Base-by-base conservation (phyloP, 2,113 vertebrate species). In the Varanus komodoensis region DNA sequence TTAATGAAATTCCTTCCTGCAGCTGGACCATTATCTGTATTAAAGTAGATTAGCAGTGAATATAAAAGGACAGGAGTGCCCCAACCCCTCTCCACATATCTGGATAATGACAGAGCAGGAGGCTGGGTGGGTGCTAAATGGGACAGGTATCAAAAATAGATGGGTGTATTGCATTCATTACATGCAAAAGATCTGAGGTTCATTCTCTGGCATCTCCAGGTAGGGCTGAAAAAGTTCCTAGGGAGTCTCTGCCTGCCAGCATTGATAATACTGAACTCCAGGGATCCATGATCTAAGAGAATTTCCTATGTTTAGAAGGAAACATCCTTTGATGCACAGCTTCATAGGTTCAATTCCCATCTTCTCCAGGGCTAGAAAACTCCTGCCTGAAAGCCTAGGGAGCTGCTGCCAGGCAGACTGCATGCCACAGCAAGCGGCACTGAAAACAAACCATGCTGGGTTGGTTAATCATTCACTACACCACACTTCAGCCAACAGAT, bases 1-100 rank as follows among this genome's bases (percentile, higher is more conserved):
- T 57, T 87, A 19, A n/a, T 50, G 82, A 87, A 50, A 75, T 87
- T 93, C 79, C 89, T 85, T 90, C 91, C 48, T 75, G 1, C 48
- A 94, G 79, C 77, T 92, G 50, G n/a, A 92, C 1, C 1, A 81
- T 90, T 94, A 86, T 81, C 89, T 94, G 21, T 75, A 86, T 91
- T 87, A 90, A 82, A 80, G 93, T 89, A 92, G 79, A 85, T 48
- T 87, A 61, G 67, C 87, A 75, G 90, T 54, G 61, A 93, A 85
- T 89, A 90, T 91, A 95, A 81, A 87, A 82, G n/a, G 17, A 91
- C 44, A 21, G 83, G 78, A 90, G 90, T 84, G 91, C 89, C 7
- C 3, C 87, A 88, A 0, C 64, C 82, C 14, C 50, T 0, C 2
- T 0, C 25, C 54, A 73, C 11, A 71, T 78, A 81, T 4, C 52